Evolutionary conservation across 2,113 vertebrate species (phyloP).

Genomic region (Poecile atricapillus): DNA sequence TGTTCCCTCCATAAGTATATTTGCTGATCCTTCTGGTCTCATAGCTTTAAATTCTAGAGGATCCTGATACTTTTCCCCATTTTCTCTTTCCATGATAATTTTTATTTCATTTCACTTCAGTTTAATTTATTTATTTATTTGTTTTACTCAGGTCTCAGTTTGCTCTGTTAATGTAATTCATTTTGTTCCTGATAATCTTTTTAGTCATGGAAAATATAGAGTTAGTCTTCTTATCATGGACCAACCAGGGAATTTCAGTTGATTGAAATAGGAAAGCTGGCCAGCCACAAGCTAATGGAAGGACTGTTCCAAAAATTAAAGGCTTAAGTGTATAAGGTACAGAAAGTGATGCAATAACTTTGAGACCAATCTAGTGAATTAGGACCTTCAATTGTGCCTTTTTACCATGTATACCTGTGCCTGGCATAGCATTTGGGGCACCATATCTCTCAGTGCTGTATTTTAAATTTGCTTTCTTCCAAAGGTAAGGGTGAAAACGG

Average conservation of each 20-base stretch:
- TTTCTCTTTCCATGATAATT: background rate
- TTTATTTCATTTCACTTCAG: background rate
- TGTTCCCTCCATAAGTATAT: background rate
- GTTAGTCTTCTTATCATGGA: background rate
- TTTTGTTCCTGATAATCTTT: background rate
- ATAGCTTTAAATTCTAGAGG: background rate
- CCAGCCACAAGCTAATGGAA: background rate
- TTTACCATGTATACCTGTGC: background rate
- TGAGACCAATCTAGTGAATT: background rate
- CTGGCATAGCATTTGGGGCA: background rate
- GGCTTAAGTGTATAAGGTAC: background rate
- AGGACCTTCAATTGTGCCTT: background rate
- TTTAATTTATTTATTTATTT: background rate
- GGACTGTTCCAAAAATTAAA: background rate
- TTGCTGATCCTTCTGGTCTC: background rate
- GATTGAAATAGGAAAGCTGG: background rate
- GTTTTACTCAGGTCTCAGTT: background rate
- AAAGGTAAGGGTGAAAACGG: background rate
- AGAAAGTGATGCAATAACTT: background rate
- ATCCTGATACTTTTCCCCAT: background rate
- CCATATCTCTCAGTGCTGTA: background rate
- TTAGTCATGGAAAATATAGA: background rate
- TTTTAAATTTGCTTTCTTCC: background rate
- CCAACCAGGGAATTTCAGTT: background rate
- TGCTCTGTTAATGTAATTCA: background rate